phyloP scores from a whole-genome alignment of 1,140 invertebrate species.

The Hypsibius dujardini region DNA sequence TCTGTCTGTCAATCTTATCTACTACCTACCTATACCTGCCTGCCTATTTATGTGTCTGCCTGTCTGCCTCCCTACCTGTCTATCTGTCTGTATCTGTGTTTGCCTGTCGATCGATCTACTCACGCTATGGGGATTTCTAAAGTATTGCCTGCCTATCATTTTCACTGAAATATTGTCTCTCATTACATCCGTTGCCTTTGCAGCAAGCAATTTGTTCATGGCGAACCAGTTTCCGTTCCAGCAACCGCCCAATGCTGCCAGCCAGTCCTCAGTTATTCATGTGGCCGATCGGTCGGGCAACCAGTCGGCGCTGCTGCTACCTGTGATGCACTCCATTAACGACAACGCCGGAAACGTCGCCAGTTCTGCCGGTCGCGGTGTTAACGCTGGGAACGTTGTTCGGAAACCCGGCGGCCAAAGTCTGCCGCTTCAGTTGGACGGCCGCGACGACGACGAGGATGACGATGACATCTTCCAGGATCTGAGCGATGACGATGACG shows the following conservation, averaged over 20 bases:
- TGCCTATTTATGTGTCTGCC: too few species aligned
- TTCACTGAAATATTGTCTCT: too few species aligned
- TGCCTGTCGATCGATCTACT: too few species aligned
- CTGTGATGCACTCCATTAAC: not conserved
- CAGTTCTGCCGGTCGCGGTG: not conserved
- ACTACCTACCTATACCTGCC: too few species aligned
- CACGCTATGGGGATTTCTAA: too few species aligned
- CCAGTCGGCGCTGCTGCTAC: not conserved
- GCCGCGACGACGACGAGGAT: slow-evolving; percentile 41
- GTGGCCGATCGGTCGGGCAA: not conserved
- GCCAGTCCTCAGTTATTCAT: not conserved
- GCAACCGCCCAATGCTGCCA: not conserved
- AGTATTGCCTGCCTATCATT: too few species aligned
- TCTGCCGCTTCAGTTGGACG: not conserved
- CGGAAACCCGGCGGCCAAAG: not conserved
- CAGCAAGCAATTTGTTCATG: not conserved
- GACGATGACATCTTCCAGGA: slow-evolving; percentile 50
- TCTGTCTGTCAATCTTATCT: too few species aligned
- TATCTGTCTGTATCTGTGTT: too few species aligned
- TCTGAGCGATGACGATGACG: slow-evolving; percentile 39
- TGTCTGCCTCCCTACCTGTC: too few species aligned
- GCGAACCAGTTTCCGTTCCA: not conserved
- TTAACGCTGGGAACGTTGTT: not conserved
- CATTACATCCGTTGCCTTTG: too few species aligned
- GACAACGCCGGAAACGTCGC: not conserved